Evolutionary conservation across 1,140 invertebrate species (phyloP), one percentile per base, ranked within the genome.

Genomic region (Eumaeus atala): DNA sequence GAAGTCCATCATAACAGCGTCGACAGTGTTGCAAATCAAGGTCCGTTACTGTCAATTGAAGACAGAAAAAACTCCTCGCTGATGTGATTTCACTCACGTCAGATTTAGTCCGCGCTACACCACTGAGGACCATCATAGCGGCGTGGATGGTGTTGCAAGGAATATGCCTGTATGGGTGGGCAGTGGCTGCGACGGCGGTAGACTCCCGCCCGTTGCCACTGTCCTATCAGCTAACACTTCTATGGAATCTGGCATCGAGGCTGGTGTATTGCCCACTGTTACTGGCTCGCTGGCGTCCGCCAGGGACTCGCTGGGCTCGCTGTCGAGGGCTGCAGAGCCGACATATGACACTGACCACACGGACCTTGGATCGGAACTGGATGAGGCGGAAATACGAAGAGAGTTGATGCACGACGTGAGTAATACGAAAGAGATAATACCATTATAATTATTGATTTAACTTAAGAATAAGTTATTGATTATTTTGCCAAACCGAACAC

Each of bases 281-380:
- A 91, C 91, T 9, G 91, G 91, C 48, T 92, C 91, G 0, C 83
- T 92, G 55, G 90, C 84, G n/a, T 90, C 89, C 0, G 89, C 88
- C 3, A 64, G 87, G 34, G 87, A 89, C 47, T 92, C 91, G 33
- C 80, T 92, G 60, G 90, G 89, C 36, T 91, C 91, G 3, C 74
- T 91, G 48, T 90, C 90, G 16, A 85, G 90, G n/a, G 89, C 85
- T 1, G 88, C 87, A 5, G 90, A 91, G 70, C 92, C 92, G 59
- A 87, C 91, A 51, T 93, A 94, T 72, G 90, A 93, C 65, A 93
- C 92, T 47, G 92, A 94, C 75, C 92, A 93, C 67, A 94, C 93
- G 7, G 93, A 93, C 78, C 88, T 94, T 6, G 92, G 90, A 33
- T 93, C 92, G 38, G 92, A 94, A 64, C 88, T 92, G 47, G 93